Conservation (phyloP, 37 sponge, comb jelly and placozoan genomes). For the Axinella damicornis region DNA sequence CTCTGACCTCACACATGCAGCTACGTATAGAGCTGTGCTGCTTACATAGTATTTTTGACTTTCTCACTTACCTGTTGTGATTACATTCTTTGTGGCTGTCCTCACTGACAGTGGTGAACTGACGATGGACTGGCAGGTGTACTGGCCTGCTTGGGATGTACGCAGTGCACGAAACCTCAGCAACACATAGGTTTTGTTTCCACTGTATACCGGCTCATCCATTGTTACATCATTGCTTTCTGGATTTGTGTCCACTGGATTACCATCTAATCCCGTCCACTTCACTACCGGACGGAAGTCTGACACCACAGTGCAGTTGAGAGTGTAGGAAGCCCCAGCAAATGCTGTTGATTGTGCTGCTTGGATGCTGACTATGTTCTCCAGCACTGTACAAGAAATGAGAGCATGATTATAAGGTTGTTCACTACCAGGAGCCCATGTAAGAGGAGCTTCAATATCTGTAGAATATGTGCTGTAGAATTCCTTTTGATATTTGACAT, state of each 20-base stretch:
- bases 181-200: neutral
- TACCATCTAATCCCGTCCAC: slow-evolving; percentile 16
- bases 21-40: no score
- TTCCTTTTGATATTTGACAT: no score
- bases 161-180: neutral
- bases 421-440: no score
- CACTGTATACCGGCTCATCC: neutral
- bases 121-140: slow-evolving; percentile 5
- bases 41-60: neutral
- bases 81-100: neutral
- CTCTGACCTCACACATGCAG: no score
- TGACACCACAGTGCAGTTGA: slow-evolving; percentile 4
- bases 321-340: slow-evolving; percentile 8
- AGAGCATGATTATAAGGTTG: no score
- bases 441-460: no score
- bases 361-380: no score
- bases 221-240: neutral
- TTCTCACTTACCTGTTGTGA: slow-evolving; percentile 11
- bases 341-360: neutral
- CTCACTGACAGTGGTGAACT: neutral
- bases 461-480: no score
- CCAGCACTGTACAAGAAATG: no score
- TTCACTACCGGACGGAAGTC: neutral
- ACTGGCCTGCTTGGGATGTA: slow-evolving; percentile 17
- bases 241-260: neutral